Evolutionary conservation across 2,113 vertebrate genomes (phyloP).

Genomic region (Nanorana parkeri): DNA sequence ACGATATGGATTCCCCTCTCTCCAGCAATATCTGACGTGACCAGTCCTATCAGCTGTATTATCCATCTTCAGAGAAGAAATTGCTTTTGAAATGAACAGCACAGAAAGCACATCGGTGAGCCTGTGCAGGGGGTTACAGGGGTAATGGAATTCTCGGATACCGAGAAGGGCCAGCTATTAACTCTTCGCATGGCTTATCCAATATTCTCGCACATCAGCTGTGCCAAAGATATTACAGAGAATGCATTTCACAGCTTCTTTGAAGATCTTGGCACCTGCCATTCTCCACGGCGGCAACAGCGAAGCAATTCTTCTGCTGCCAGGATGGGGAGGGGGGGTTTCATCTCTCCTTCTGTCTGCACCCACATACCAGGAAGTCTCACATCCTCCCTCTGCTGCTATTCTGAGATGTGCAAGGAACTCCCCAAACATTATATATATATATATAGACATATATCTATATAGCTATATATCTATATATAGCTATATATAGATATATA

Average conservation of each 20-base stretch:
- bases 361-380: conserved; percentile 45
- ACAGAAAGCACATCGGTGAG: not conserved
- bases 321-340: conserved; percentile 7
- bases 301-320: not conserved
- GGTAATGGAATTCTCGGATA: not conserved
- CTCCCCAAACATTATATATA: conserved; percentile 18
- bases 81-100: conserved; percentile 49
- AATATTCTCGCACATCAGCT: not conserved
- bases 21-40: not conserved
- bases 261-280: conserved; percentile 23
- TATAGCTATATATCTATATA: not conserved
- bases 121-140: conserved; percentile 2
- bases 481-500: too few species aligned
- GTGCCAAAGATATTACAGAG: not conserved
- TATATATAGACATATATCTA: conserved; percentile 21
- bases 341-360: conserved; percentile 9
- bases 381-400: conserved; percentile 45
- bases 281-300: not conserved
- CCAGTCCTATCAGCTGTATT: conserved; percentile 14
- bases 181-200: not conserved
- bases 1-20: not conserved
- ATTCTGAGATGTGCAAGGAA: conserved; percentile 36
- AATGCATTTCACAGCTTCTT: not conserved
- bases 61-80: conserved; percentile 22
- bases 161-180: not conserved